phyloP scores from a whole-genome alignment of 1,140 invertebrate genomes.

The Pseudomyrmex gracilis region DNA sequence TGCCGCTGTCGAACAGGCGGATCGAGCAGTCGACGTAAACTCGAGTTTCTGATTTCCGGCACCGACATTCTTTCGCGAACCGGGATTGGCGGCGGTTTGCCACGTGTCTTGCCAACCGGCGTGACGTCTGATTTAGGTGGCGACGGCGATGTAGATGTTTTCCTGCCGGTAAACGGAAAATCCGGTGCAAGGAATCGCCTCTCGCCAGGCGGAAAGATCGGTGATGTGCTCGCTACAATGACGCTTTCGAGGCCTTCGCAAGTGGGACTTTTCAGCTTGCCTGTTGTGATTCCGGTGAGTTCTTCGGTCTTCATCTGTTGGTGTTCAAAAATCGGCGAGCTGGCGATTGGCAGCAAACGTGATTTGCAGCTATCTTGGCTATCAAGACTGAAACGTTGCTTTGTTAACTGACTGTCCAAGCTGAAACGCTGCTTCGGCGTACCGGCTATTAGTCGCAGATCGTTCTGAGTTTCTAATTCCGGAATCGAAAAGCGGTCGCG shows the following conservation, averaged over 20 bases:
- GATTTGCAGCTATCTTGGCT: constrained; percentile 74
- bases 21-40: constrained; percentile 80
- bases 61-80: constrained; percentile 81
- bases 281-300: not conserved
- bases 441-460: constrained; percentile 79
- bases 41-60: constrained; percentile 82
- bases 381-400: constrained; percentile 80
- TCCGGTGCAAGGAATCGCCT: constrained; percentile 69
- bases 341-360: constrained; percentile 80
- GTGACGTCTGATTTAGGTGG: not conserved
- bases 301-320: constrained; percentile 70
- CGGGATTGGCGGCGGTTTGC: constrained; percentile 54
- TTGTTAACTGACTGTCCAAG: constrained; percentile 81
- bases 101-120: constrained; percentile 22
- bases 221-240: constrained; percentile 78
- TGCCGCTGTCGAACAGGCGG: constrained; percentile 81
- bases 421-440: constrained; percentile 82
- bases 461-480: constrained; percentile 82
- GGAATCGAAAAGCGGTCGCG: constrained; percentile 82
- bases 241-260: constrained; percentile 77
- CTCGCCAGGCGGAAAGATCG: constrained; percentile 76
- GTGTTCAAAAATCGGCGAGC: constrained; percentile 80
- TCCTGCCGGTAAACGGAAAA: constrained; percentile 48
- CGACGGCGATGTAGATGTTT: not conserved
- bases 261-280: constrained; percentile 67